Conservation (phyloP, 2,113 vertebrate genomes). For the Okapia johnstoni region DNA sequence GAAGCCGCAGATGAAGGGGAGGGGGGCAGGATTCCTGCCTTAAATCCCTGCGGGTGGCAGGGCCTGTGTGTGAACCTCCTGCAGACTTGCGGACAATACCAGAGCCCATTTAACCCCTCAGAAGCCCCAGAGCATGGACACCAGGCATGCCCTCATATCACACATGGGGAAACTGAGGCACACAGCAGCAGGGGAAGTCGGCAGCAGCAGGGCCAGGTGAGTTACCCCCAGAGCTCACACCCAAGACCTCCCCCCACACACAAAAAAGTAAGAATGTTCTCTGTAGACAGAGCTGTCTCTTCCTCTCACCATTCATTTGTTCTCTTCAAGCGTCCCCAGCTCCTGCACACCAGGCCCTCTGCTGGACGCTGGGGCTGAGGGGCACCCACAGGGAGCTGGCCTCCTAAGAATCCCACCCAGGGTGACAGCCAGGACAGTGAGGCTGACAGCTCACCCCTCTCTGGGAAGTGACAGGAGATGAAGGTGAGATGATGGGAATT, state of each 20-base stretch:
- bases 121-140: background rate
- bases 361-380: background rate
- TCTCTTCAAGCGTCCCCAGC: background rate
- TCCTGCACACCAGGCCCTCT: background rate
- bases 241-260: background rate
- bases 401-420: background rate
- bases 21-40: background rate
- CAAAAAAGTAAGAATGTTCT: background rate
- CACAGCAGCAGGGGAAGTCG: background rate
- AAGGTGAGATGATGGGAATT: background rate
- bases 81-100: background rate
- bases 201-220: background rate
- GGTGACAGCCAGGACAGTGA: background rate
- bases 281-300: background rate
- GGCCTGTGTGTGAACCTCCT: background rate
- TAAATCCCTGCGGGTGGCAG: background rate
- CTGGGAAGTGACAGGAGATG: background rate
- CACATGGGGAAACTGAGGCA: background rate
- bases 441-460: background rate
- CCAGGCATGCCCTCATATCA: background rate
- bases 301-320: background rate
- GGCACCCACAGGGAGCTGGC: background rate
- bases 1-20: background rate
- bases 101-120: background rate
- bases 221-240: background rate